Conservation (phyloP, 2,888 invertebrate genomes). For the Drosophila paranaensis region DNA sequence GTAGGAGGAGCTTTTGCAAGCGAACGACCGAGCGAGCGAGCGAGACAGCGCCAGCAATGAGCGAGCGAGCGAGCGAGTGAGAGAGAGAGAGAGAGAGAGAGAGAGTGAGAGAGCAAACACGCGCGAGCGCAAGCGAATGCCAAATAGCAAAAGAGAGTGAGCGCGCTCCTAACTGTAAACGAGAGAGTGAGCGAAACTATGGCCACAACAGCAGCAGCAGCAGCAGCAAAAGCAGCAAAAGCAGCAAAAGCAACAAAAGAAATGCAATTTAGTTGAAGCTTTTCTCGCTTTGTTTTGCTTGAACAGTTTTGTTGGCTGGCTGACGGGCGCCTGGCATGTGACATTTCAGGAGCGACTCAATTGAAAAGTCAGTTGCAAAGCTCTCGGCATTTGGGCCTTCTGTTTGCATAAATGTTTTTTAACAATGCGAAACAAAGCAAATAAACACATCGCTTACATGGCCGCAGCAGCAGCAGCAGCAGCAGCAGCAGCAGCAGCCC, state of each 20-base stretch:
- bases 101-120: neutral
- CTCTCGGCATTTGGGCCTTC: constrained; percentile 30
- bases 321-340: constrained; percentile 56
- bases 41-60: neutral
- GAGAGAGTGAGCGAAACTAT: constrained; percentile 42
- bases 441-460: constrained; percentile 74
- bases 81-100: neutral
- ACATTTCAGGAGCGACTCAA: constrained; percentile 43
- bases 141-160: constrained; percentile 15
- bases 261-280: constrained; percentile 55
- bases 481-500: neutral
- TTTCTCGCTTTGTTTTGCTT: constrained; percentile 22
- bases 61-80: neutral
- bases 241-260: constrained; percentile 25
- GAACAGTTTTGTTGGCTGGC: constrained; percentile 42
- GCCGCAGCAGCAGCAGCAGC: constrained; percentile 10
- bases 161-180: constrained; percentile 1
- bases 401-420: constrained; percentile 41
- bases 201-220: neutral
- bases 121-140: constrained; percentile 37
- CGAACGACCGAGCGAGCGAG: neutral
- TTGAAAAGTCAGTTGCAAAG: constrained; percentile 67
- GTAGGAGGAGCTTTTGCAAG: constrained; percentile 67
- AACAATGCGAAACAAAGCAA: constrained; percentile 69
- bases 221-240: neutral